Base-by-base conservation (phyloP, 2,113 vertebrate genomes). In the Etia nguti region DNA sequence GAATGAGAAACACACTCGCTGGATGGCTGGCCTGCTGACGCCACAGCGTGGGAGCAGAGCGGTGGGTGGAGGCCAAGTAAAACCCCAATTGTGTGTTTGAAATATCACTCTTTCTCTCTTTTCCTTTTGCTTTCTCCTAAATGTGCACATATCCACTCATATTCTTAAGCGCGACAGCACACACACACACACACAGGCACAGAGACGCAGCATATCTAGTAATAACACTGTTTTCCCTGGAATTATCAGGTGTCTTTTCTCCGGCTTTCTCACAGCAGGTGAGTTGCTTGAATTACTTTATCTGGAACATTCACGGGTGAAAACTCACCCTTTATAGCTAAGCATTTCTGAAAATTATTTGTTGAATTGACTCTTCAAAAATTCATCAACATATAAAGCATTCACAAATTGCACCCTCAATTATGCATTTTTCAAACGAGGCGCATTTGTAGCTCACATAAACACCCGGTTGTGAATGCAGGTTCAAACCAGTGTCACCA, bases 11-110 rank as follows among this genome's bases (percentile, higher is more conserved):
- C 95, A 95, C 91, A 91, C 90, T 93, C 54, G 43, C 77, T 86
- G 83, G 62, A 88, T 90, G 91, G 86, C 90, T 80, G 90, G 92
- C 43, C 89, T 50, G 86, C 95, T 93, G 94, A 93, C 91, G 88
- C 94, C 94, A 94, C 94, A 95, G 94, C 94, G 94, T 96, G 95
- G 95, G 95, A 96, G 94, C 94, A 70, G 88, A 91, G 93, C 86
- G 24, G 83, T 91, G 92, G 92, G 92, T 60, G 88, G 90, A 92
- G 94, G 94, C 94, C 93, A 91, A 93, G 91, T 86, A 82, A 92
- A 95, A 94, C 87, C 89, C 87, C 86, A 83, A 89, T 89, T 88
- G 88, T 81, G 89, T 92, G 90, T 94, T 89, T 84, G 85, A 94
- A 93, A 92, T 85, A 85, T 86, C 79, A 82, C 84, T 86, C 68